These are phyloP conservation scores for Pristiophorus japonicus DNA, from an alignment of 2,113 vertebrate species.

Conservation along the genomic window DNA sequence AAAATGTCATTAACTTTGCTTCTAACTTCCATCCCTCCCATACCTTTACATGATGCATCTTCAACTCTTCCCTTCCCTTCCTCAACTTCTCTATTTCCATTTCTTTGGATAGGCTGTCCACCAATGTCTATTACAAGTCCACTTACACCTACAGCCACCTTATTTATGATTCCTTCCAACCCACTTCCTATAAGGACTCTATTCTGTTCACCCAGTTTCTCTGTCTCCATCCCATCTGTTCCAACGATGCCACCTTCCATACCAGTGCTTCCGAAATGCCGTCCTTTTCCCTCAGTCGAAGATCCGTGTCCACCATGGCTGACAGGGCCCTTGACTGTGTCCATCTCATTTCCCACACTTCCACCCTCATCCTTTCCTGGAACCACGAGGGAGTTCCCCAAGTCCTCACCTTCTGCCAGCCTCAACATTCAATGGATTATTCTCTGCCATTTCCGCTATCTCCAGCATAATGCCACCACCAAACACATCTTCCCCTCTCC, in stretches of 20 bases:
- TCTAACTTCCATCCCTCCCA: background rate
- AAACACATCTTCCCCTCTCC: background rate
- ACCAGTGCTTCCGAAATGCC: background rate
- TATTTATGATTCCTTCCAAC: background rate
- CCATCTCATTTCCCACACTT: background rate
- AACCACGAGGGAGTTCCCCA: background rate
- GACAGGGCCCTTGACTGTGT: background rate
- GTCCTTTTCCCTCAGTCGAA: background rate
- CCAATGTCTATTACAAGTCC: background rate
- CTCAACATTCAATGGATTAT: background rate
- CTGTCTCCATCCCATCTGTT: background rate
- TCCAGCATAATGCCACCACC: background rate
- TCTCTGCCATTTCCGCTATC: background rate
- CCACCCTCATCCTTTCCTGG: background rate
- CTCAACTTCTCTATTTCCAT: background rate
- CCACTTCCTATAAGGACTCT: background rate
- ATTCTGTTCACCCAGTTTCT: background rate
- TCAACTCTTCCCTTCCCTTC: background rate
- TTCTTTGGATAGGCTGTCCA: background rate
- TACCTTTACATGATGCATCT: background rate
- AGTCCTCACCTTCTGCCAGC: background rate
- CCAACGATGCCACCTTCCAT: background rate
- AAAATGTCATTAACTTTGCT: background rate
- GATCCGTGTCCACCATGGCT: background rate
- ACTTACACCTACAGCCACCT: background rate